Evolutionary conservation across 2,888 invertebrate species (phyloP), one percentile per base, ranked within the genome.

Genomic region (Ormyrus thymus): DNA sequence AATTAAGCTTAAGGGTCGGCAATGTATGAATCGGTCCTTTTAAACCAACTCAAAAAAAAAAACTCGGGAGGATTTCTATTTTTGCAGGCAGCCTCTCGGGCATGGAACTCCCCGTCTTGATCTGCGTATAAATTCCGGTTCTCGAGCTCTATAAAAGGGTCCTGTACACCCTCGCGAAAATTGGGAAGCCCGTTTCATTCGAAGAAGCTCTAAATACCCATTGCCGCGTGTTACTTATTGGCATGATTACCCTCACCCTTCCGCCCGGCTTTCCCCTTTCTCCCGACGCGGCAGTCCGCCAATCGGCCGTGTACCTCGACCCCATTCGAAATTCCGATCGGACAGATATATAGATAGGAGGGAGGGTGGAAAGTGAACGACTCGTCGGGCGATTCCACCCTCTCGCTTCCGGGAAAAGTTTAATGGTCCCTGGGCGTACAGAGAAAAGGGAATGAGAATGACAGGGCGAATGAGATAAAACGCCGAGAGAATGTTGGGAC

Each of bases 171-270:
- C 74, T 64, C 61, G 75, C 55, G 73, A 74, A 79, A 79, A 81
- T 76, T 70, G 72, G 76, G 50, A 71, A 71, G 71, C 58, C 50
- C 68, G 50, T 69, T 74, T 46, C 66, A 29, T 74, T 61, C 59
- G 72, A 66, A 64, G 71, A 73, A 76, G 76, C 78, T 78, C 76
- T 81, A 81, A 81, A 81, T 81, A 79, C 79, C 81, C 64, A 79
- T 79, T 65, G 81, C 65, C 62, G 78, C 66, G 76, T 48, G 76
- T 81, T 81, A 77, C 79, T 81, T 81, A 81, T 81, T 81, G 81
- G 76, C 79, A 74, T 79, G 73, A 79, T 81, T 81, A 81, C 70
- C 72, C 76, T 10, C 29, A 29, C 64, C n/a, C 65, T 64, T 29
- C 72, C 46, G 10, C 11, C 7, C 43, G 10, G 13, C 15, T 13